These are phyloP conservation scores for Crocodylus rhombifer DNA, from an alignment of 2,797 vertebrate genomes.

Conservation along the genomic window DNA sequence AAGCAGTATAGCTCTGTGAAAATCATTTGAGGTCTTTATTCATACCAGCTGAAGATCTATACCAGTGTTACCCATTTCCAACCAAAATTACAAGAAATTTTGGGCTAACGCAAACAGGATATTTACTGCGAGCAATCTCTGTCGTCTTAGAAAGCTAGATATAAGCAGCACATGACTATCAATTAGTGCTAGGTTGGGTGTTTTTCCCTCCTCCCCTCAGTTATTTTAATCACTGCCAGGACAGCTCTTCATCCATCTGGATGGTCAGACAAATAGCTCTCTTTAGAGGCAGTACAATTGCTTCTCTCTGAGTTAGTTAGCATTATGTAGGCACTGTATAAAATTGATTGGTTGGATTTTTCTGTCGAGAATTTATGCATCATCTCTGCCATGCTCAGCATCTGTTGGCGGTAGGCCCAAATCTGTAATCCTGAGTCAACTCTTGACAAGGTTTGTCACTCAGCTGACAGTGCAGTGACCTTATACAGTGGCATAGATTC, in stretches of 20 bases:
- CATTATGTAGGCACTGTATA: neutral
- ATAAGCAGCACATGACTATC: fast-evolving
- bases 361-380: slow-evolving; percentile 2
- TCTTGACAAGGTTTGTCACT: slow-evolving; percentile 58
- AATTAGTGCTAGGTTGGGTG: neutral
- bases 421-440: slow-evolving; percentile 61
- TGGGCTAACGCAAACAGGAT: neutral
- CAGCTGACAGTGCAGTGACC: slow-evolving; percentile 66
- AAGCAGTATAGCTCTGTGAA: neutral
- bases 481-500: slow-evolving; percentile 63
- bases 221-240: slow-evolving; percentile 21
- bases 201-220: neutral
- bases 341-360: slow-evolving; percentile 40
- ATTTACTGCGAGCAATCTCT: fast-evolving
- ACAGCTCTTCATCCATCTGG: neutral
- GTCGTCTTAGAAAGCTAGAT: slow-evolving; percentile 6
- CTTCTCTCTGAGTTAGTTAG: slow-evolving; percentile 5
- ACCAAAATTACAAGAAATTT: neutral
- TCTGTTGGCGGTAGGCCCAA: slow-evolving; percentile 59
- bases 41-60: neutral
- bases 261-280: neutral
- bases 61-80: neutral
- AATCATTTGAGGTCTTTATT: neutral
- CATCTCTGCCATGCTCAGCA: slow-evolving; percentile 57
- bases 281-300: neutral